These are phyloP conservation scores for Cyrtorhinus lividipennis DNA, from an alignment of 1,140 invertebrate genomes.

Conservation along the genomic window DNA sequence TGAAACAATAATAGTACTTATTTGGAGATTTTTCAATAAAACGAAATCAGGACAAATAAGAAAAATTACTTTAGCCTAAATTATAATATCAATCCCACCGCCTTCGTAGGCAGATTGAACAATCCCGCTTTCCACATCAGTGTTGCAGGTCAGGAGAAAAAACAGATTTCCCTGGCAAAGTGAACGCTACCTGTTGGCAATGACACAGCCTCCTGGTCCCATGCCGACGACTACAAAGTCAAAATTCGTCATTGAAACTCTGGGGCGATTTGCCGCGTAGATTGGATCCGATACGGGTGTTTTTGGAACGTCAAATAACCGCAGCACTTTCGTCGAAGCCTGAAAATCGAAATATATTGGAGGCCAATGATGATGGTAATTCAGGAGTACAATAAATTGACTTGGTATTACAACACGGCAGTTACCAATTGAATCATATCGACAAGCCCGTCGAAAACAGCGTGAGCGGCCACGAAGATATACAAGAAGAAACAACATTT, in stretches of 20 bases:
- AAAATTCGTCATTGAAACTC: neutral
- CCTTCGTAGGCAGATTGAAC: too few relatives aligned
- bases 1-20: too few relatives aligned
- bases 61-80: too few relatives aligned
- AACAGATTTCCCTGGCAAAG: too few relatives aligned
- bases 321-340: neutral
- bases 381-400: too few relatives aligned
- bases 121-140: too few relatives aligned
- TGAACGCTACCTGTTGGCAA: constrained; percentile 7
- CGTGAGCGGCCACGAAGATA: neutral
- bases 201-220: neutral
- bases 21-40: too few relatives aligned
- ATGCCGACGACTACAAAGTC: constrained; percentile 12
- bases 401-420: too few relatives aligned
- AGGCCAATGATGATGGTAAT: too few relatives aligned
- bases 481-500: neutral
- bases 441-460: neutral
- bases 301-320: constrained; percentile 3
- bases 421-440: neutral
- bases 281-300: neutral
- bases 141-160: too few relatives aligned
- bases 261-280: neutral
- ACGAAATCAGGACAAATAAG: too few relatives aligned
- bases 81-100: too few relatives aligned
- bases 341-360: neutral